phyloP scores from a whole-genome alignment of 2,113 vertebrate genomes.

The Hoplias malabaricus region DNA sequence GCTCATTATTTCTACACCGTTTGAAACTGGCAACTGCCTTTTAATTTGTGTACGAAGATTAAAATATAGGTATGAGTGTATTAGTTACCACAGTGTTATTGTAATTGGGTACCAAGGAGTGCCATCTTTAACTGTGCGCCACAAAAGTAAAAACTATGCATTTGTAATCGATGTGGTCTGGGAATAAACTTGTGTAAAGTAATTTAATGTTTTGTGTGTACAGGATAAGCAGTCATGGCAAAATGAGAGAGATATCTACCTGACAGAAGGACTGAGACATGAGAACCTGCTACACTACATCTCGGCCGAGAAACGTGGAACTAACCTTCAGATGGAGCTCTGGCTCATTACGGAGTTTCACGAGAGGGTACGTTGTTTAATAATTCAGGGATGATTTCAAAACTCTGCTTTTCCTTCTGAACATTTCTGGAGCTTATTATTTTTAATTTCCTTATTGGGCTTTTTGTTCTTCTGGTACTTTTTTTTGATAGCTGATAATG shows the following conservation, averaged over 20 bases:
- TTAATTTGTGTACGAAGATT: too few species aligned
- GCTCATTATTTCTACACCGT: not conserved
- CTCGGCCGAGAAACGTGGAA: constrained; percentile 92
- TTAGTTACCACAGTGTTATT: not conserved
- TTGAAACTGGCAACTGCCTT: not conserved
- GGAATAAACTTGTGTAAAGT: too few species aligned
- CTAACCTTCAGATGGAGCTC: constrained; percentile 90
- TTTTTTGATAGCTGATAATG: too few species aligned
- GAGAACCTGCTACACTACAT: constrained; percentile 95
- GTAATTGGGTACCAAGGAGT: not conserved
- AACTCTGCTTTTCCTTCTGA: not conserved
- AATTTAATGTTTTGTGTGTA: not conserved
- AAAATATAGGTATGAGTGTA: too few species aligned
- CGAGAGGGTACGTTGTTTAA: constrained; percentile 81
- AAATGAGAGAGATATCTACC: constrained; percentile 95
- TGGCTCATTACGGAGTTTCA: constrained; percentile 97
- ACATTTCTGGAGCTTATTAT: not conserved
- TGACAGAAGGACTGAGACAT: constrained; percentile 91
- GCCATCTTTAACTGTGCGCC: not conserved
- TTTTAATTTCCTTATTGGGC: not conserved
- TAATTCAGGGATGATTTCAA: not conserved
- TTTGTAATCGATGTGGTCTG: too few species aligned
- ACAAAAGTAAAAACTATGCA: not conserved
- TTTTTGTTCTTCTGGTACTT: too few species aligned
- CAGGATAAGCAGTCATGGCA: constrained; percentile 98